These are phyloP conservation scores for Cygnus atratus DNA, from an alignment of 2,113 vertebrate genomes.

Conservation along the genomic window DNA sequence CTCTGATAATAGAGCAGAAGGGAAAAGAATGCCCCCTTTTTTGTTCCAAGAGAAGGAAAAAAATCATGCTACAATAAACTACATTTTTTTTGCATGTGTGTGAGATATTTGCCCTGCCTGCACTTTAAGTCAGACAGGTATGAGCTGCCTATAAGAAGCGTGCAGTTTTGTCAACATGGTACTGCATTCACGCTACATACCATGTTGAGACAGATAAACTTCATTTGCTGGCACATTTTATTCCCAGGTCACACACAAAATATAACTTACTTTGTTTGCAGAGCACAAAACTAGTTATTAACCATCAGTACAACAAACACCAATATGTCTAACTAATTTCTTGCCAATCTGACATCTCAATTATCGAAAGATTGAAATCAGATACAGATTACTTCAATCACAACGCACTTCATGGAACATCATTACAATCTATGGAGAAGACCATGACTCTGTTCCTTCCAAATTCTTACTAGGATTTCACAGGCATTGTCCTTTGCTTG, in stretches of 20 bases:
- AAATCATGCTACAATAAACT: not conserved
- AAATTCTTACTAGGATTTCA: not conserved
- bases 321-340: conserved; percentile 80
- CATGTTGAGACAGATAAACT: conserved; percentile 7
- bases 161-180: not conserved
- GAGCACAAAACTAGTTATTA: conserved; percentile 40
- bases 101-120: not conserved
- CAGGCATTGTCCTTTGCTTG: conserved; percentile 21
- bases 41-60: not conserved
- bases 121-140: not conserved
- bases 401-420: conserved; percentile 37
- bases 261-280: not conserved
- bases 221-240: not conserved
- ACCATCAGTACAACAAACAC: not conserved
- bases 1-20: not conserved
- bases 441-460: not conserved
- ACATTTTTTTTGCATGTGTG: not conserved
- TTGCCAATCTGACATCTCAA: conserved; percentile 84
- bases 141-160: fast-evolving
- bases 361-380: conserved; percentile 80
- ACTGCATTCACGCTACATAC: not conserved
- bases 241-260: conserved; percentile 33
- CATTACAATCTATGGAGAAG: not conserved
- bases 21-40: not conserved
- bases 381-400: conserved; percentile 80